Evolutionary conservation across 2,113 vertebrate species (phyloP).

Genomic region (Anser brachyrhynchus): DNA sequence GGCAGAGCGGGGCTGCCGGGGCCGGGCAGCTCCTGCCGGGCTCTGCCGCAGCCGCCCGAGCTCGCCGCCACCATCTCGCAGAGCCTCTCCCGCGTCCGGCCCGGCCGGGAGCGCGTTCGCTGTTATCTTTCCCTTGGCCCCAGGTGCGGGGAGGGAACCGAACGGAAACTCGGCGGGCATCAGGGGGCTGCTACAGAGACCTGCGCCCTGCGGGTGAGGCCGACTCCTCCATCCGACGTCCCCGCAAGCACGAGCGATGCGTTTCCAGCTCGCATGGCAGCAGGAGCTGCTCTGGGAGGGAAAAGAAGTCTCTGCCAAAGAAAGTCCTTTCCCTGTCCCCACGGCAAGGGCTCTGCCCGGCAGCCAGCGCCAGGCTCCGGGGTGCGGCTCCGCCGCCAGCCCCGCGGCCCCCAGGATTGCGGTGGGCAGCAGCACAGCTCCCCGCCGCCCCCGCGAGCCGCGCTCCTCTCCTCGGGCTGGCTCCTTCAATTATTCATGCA

Average conservation of each 20-base stretch:
- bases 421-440: no score
- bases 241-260: fast-evolving
- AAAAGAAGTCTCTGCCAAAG: neutral
- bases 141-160: neutral
- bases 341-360: neutral
- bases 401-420: neutral
- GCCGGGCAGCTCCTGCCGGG: neutral
- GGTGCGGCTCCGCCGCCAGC: neutral
- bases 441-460: no score
- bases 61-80: neutral
- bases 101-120: fast-evolving
- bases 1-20: neutral
- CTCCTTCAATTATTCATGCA: constrained; percentile 77
- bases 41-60: neutral
- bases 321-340: neutral
- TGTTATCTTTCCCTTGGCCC: neutral
- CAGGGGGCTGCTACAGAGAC: fast-evolving
- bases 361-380: neutral
- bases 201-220: fast-evolving
- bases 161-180: neutral
- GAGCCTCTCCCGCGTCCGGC: neutral
- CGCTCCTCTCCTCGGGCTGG: neutral
- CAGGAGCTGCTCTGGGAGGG: neutral
- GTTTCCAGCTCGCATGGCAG: neutral
- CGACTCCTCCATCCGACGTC: neutral